These are phyloP conservation scores for Ataeniobius toweri DNA, from an alignment of 2,797 vertebrate species.

Conservation along the genomic window DNA sequence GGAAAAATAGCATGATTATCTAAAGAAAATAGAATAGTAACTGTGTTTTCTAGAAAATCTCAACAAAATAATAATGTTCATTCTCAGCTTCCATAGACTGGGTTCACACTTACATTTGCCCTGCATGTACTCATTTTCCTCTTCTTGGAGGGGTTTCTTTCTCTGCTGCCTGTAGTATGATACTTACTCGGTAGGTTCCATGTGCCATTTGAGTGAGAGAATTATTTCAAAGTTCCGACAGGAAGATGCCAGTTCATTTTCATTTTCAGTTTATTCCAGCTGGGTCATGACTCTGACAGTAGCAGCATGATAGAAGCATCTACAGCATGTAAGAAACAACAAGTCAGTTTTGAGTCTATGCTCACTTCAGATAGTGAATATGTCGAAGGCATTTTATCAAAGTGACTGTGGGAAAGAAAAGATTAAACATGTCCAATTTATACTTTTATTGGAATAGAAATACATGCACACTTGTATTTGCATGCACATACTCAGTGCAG, in stretches of 20 bases:
- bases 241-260: constrained; percentile 53
- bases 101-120: not conserved
- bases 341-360: constrained; percentile 9
- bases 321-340: constrained; percentile 18
- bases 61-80: not conserved
- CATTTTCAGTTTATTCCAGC: constrained; percentile 51
- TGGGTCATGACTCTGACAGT: constrained; percentile 57
- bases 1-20: too few relatives aligned
- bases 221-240: constrained; percentile 55
- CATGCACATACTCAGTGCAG: constrained; percentile 19
- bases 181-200: constrained; percentile 30
- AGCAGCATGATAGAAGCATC: constrained; percentile 31
- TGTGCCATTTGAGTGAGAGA: constrained; percentile 59
- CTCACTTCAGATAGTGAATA: constrained; percentile 17
- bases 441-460: constrained; percentile 22
- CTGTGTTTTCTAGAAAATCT: not conserved
- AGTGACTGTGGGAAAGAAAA: constrained; percentile 15
- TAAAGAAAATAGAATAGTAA: not conserved
- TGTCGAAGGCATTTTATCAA: constrained; percentile 16
- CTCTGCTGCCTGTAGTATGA: not conserved
- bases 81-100: not conserved
- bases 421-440: constrained; percentile 10
- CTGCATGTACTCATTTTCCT: not conserved
- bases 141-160: not conserved
- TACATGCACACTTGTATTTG: constrained; percentile 4